Percentiles rank a stretch among this genome's conserved stretches.
Conservation (phyloP, 2,113 vertebrate species). For the Leucoraja erinaceus region DNA sequence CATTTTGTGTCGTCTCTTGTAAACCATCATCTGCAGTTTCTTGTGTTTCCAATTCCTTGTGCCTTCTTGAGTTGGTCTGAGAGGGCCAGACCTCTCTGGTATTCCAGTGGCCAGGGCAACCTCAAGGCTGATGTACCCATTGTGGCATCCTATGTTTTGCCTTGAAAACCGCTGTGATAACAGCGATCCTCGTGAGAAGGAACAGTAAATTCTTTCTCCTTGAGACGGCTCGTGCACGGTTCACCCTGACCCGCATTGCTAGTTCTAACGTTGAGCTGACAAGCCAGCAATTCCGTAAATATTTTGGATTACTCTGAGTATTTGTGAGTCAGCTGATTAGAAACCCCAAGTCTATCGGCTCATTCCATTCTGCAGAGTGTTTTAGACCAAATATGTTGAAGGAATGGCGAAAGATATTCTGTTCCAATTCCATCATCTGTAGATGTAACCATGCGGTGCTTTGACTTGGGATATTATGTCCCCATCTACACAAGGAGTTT, state of each 20-base stretch:
- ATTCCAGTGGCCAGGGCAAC: neutral
- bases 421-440: neutral
- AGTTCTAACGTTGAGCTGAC: neutral
- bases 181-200: neutral
- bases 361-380: neutral
- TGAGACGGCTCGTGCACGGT: too few relatives aligned
- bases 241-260: neutral
- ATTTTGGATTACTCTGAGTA: neutral
- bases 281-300: conserved; percentile 28
- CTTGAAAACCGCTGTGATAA: neutral
- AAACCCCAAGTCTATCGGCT: neutral
- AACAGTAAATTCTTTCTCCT: neutral
- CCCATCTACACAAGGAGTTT: neutral
- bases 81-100: too few relatives aligned
- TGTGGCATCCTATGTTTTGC: neutral
- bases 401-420: neutral
- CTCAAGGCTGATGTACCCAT: too few relatives aligned
- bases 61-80: neutral
- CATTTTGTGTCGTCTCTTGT: too few relatives aligned
- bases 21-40: too few relatives aligned
- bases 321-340: neutral
- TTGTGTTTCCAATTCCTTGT: too few relatives aligned
- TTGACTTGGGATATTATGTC: neutral
- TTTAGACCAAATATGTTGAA: conserved; percentile 20
- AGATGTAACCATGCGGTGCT: neutral